A percentile compares a stretch with the other conserved stretches of the same genome.
These are phyloP conservation scores for Ptilodon capucinus DNA, from an alignment of 2,888 invertebrate species.

Conservation along the genomic window DNA sequence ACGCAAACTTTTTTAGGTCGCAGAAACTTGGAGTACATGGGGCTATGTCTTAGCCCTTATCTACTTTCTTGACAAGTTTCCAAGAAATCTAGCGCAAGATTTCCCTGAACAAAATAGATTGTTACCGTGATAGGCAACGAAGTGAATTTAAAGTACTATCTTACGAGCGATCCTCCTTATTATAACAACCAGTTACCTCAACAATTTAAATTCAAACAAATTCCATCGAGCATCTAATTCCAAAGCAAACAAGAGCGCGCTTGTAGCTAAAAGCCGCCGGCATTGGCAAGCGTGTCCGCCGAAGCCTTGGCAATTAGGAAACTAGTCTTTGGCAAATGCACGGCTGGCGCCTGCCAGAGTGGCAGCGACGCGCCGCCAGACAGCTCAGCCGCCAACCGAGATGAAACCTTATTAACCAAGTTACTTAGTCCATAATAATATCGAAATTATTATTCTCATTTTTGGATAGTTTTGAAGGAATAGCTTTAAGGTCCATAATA, in stretches of 20 bases:
- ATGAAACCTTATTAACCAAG: background rate
- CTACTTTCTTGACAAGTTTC: background rate
- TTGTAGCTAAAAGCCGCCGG: constrained; percentile 9
- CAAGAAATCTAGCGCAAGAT: background rate
- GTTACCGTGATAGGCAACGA: background rate
- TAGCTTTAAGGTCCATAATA: too few relatives aligned
- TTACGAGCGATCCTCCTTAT: background rate
- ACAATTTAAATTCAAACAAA: background rate
- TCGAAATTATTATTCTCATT: background rate
- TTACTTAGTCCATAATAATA: background rate
- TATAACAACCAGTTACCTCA: background rate
- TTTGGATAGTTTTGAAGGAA: background rate
- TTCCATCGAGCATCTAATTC: background rate
- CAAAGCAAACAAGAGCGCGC: background rate
- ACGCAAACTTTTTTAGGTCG: too few relatives aligned
- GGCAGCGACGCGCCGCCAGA: constrained; percentile 14
- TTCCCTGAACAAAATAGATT: background rate
- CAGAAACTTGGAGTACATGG: too few relatives aligned
- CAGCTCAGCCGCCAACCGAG: constrained; percentile 16
- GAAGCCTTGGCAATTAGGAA: constrained; percentile 38
- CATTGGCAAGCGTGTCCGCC: constrained; percentile 31
- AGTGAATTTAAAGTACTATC: background rate
- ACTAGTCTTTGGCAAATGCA: constrained; percentile 35
- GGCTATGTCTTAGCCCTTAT: too few relatives aligned
- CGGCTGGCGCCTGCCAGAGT: constrained; percentile 24